phyloP scores from a whole-genome alignment of 2,888 invertebrate species.

The Maniola hyperantus region DNA sequence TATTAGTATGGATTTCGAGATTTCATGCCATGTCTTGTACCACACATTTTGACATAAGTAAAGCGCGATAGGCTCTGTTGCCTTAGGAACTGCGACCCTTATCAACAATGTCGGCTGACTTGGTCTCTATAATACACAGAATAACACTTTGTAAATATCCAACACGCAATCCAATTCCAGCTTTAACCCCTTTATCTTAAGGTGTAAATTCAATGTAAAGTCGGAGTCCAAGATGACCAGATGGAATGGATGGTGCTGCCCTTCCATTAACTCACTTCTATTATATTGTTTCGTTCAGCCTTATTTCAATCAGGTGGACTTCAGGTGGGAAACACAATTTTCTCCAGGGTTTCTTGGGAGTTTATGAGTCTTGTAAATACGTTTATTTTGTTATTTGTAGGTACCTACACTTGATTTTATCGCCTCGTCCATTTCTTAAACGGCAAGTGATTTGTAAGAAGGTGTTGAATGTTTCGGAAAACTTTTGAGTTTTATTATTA shows the following conservation, averaged over 20 bases:
- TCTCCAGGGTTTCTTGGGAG: slow-evolving; percentile 28
- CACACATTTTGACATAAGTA: slow-evolving; percentile 56
- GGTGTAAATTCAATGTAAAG: slow-evolving; percentile 35
- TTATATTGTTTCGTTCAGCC: slow-evolving; percentile 66
- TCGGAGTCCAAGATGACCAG: slow-evolving; percentile 42
- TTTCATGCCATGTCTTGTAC: slow-evolving; percentile 41
- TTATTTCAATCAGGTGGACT: slow-evolving; percentile 65
- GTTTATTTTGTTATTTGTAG: slow-evolving; percentile 27
- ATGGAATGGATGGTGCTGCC: slow-evolving; percentile 55
- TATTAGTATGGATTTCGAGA: no score
- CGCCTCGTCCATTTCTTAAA: background rate
- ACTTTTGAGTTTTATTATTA: background rate
- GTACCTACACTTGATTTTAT: slow-evolving; percentile 16
- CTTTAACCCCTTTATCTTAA: slow-evolving; percentile 35
- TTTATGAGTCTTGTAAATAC: slow-evolving; percentile 36
- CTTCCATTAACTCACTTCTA: slow-evolving; percentile 65
- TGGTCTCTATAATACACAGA: slow-evolving; percentile 65
- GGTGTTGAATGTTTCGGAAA: background rate
- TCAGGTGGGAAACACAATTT: slow-evolving; percentile 40
- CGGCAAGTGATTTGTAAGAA: background rate
- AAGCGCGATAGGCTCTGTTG: slow-evolving; percentile 67
- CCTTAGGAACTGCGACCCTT: slow-evolving; percentile 74
- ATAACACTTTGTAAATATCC: slow-evolving; percentile 52
- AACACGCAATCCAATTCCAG: slow-evolving; percentile 42
- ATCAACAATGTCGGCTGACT: slow-evolving; percentile 71